Percentiles rank a stretch among this genome's conserved stretches.
phyloP scores from a whole-genome alignment of 2,888 invertebrate genomes.

The Schrankia costaestrigalis region DNA sequence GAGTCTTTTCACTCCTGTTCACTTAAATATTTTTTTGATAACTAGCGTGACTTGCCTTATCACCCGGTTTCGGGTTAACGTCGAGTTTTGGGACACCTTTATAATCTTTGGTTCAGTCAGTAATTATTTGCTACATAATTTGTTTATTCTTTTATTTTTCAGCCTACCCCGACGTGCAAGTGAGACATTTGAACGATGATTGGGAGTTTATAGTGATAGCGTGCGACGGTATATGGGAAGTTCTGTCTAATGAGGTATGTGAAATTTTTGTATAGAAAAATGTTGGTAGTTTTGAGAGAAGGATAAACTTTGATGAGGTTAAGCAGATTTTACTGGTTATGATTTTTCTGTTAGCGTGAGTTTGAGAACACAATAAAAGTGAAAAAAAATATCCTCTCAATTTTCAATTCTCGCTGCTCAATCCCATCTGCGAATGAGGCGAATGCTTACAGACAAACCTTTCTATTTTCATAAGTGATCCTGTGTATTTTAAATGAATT shows the following conservation, averaged over 20 bases:
- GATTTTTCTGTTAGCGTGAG: no score
- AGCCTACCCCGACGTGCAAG: slow-evolving; percentile 97
- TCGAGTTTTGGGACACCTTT: neutral
- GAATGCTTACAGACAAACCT: no score
- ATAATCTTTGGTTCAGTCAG: neutral
- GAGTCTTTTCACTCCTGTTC: no score
- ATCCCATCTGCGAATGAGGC: no score
- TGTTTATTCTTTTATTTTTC: slow-evolving; percentile 28
- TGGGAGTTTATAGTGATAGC: slow-evolving; percentile 98
- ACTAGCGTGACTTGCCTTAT: no score
- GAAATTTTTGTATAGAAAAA: neutral
- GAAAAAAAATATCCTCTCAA: no score
- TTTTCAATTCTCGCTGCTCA: no score
- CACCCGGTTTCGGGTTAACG: no score
- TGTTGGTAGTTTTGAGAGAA: neutral
- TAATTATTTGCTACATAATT: neutral
- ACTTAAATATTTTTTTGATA: no score
- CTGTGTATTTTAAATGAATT: no score
- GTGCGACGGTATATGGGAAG: slow-evolving; percentile 99
- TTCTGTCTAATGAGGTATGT: slow-evolving; percentile 91
- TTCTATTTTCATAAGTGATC: no score
- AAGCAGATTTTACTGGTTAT: neutral
- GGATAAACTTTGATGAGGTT: neutral
- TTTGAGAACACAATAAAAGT: no score
- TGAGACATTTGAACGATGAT: slow-evolving; percentile 89